These are phyloP conservation scores for Synanthedon myopaeformis DNA, from an alignment of 2,888 invertebrate genomes.

Conservation along the genomic window DNA sequence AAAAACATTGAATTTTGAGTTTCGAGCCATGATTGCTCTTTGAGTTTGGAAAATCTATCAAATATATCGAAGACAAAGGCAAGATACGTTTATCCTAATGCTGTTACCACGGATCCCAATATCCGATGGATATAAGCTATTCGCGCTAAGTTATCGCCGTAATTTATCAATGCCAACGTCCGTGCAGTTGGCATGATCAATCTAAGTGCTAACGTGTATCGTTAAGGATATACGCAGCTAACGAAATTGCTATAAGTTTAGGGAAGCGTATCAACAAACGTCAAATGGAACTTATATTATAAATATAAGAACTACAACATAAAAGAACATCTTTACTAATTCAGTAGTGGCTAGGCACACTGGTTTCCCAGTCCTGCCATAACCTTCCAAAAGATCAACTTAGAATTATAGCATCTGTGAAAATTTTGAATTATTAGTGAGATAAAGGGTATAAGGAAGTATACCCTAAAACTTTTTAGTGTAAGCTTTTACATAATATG, in stretches of 20 bases:
- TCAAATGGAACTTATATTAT: too few species aligned
- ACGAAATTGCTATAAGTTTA: too few species aligned
- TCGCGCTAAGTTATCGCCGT: conserved; percentile 1
- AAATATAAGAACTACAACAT: too few species aligned
- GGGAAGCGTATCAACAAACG: too few species aligned
- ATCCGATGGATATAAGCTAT: not conserved
- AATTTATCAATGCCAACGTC: conserved; percentile 1
- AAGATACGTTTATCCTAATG: not conserved
- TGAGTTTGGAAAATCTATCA: not conserved
- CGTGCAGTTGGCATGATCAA: not conserved
- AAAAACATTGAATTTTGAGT: too few species aligned
- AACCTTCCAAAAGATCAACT: not conserved
- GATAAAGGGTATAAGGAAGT: too few species aligned
- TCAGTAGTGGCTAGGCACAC: not conserved
- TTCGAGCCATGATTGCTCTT: too few species aligned
- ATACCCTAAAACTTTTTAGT: too few species aligned
- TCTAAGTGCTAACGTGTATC: conserved; percentile 1
- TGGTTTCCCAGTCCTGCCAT: not conserved
- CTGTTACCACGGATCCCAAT: not conserved
- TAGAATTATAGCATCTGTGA: not conserved
- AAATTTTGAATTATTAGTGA: too few species aligned
- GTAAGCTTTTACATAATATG: too few species aligned
- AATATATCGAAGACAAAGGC: not conserved
- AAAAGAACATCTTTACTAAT: not conserved
- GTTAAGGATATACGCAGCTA: not conserved